Evolutionary conservation across 2,113 vertebrate genomes (phyloP), one percentile per base, ranked within the genome.

Genomic region (Morone chrysops): DNA sequence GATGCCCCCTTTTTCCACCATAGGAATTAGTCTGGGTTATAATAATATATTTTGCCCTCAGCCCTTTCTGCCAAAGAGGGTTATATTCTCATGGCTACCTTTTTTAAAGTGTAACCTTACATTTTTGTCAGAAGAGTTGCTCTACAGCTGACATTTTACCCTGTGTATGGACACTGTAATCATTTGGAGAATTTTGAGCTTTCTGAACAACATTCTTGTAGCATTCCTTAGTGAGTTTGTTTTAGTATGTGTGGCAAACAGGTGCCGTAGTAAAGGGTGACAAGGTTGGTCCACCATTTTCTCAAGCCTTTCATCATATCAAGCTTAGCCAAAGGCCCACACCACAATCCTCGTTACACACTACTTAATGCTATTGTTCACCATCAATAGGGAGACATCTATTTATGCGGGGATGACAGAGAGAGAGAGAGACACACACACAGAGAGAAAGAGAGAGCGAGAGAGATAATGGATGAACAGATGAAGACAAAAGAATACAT

Each of bases 391-490:
- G 43, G 70, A 85, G 76, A 86, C 80, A 53, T 91, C 80, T 84
- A 80, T 85, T 88, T 79, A 89, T 89, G 75, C 72, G 71, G 70
- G 80, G 67, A 84, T 76, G 84, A 80, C 68, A 85, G 38, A 47
- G 22, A 60, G 36, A 76, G 22, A 60, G 36, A 76, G 40, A 48
- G 25, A 54, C 48, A 86, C 31, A 31, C 31, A 31, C 31, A 31
- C 70, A 41, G 62, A 54, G 74, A 69, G 38, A 79, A 59, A 68
- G 22, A 78, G 36, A 62, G 61, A 47, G 45, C 65, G 45, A 60
- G 43, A 47, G 14, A 50, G 72, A 83, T 48, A 85, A 84, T 73
- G 75, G 75, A 78, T 81, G 86, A 84, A 81, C 77, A 77, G n/a
- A n/a, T n/a, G n/a, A n/a, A 86, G 74, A 85, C 85, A 86, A 78